A percentile compares a stretch with the other conserved stretches of the same genome.
phyloP scores from a whole-genome alignment of 2,797 vertebrate species.

The Furcifer pardalis region DNA sequence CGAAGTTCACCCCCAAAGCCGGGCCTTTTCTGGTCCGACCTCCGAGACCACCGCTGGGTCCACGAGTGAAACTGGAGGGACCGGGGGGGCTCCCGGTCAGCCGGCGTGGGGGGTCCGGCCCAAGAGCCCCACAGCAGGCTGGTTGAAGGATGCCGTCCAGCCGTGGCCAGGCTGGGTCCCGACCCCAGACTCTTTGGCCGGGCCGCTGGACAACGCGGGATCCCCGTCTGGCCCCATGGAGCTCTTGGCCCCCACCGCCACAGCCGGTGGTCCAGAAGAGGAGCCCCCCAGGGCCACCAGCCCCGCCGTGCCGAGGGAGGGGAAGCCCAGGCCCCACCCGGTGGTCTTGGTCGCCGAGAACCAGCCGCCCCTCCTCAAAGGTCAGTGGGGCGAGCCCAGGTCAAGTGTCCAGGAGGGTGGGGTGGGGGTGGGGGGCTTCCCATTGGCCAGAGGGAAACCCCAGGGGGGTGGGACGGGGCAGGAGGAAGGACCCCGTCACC shows the following conservation, averaged over 20 bases:
- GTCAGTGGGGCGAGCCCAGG: slow-evolving; percentile 44
- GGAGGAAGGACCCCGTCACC: no score
- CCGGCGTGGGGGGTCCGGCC: background rate
- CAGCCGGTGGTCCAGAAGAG: background rate
- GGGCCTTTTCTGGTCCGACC: accelerated
- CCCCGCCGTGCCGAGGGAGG: background rate
- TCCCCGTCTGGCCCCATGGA: background rate
- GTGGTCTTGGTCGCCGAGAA: slow-evolving; percentile 71
- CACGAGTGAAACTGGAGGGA: no score
- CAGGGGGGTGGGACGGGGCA: accelerated
- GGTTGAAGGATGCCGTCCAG: accelerated
- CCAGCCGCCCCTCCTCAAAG: slow-evolving; percentile 62
- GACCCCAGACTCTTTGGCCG: no score
- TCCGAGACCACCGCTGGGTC: accelerated
- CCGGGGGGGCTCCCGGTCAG: accelerated
- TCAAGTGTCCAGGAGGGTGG: no score
- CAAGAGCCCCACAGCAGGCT: background rate
- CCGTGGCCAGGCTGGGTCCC: accelerated
- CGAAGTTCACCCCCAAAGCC: no score
- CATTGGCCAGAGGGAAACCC: no score
- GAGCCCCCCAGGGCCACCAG: background rate
- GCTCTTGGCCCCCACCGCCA: accelerated
- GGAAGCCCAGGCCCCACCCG: background rate
- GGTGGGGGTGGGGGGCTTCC: background rate
- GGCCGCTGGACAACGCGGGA: no score